Evolutionary conservation across 37 sponge, comb jelly and placozoan genomes (phyloP).

Genomic region (Cliona cf. orientalis): DNA sequence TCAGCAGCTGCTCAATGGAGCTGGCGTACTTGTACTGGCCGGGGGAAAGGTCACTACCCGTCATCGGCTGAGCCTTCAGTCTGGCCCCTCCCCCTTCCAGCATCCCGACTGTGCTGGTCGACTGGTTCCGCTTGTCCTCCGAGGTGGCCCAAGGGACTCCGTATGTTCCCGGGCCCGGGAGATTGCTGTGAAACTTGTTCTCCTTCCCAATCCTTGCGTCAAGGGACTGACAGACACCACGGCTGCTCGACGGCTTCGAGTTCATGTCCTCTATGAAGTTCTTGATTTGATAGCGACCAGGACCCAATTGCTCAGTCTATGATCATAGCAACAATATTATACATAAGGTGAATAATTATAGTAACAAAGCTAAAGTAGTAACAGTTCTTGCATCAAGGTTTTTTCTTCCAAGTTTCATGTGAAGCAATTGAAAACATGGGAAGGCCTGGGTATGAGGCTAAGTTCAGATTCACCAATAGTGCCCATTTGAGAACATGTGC

Average conservation of each 20-base stretch:
- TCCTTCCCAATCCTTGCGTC: constrained; percentile 68
- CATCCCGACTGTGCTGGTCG: constrained; percentile 86
- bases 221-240: constrained; percentile 82
- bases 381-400: too few relatives aligned
- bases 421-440: too few relatives aligned
- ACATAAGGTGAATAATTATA: not conserved
- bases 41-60: constrained; percentile 86
- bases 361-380: not conserved
- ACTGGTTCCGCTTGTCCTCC: constrained; percentile 71
- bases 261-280: constrained; percentile 71
- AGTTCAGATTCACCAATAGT: too few relatives aligned
- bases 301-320: constrained; percentile 79
- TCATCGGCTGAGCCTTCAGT: not conserved
- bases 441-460: too few relatives aligned
- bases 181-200: constrained; percentile 55
- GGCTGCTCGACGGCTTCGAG: constrained; percentile 71
- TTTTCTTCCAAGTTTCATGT: too few relatives aligned
- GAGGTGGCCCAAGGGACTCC: constrained; percentile 70
- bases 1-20: constrained; percentile 71
- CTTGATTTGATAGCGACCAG: constrained; percentile 82
- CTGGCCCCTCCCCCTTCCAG: constrained; percentile 59
- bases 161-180: constrained; percentile 78
- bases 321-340: not conserved
- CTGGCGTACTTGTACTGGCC: constrained; percentile 76
- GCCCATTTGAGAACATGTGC: too few relatives aligned